Base-by-base conservation (phyloP, 92 coral and sea anemone genomes). In the Paragorgia papillata region DNA sequence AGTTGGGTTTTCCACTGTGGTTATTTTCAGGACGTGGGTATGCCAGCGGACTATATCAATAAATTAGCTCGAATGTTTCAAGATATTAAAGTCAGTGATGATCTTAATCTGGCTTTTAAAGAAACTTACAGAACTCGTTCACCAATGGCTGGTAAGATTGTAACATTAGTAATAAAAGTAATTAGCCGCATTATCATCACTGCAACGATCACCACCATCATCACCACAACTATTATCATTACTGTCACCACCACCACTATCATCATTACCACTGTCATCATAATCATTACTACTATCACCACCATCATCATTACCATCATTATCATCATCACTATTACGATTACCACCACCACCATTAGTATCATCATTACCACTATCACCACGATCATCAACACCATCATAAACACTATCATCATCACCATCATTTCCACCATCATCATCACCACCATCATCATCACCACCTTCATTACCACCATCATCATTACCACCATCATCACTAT, bases 21-120 rank as follows among this genome's bases (percentile, higher is more conserved):
- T 46, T 7, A 46, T 7, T 62, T 66, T n/a, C 81, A 93, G 97
- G 97, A 93, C 84, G 97, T 93, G 0, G 97, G 97, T 55, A 93
- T 93, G 97, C 97, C 97, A 3, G 97, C 97, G 1, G 97, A 93
- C 58, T 93, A 93, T 68, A 93, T 93, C 63, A 93, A 93, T 75
- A 93, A 91, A 79, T 79, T 93, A 44, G 97, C 97, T 7, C 87
- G 97, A 39, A 93, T 93, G 97, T 93, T 93, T 85, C 97, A 93
- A 73, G 97, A 93, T 65, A 93, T 93, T 28, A 93, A 93, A 85
- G 97, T 93, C 64, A 93, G 97, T 61, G 93, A 89, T 57, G 97
- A 93, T 79, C 84, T 93, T 35, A 93, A 93, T 53, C 97, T 85
- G 43, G 94, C 83, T 53, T 93, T 93, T 71, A 93, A 93, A 63